Evolutionary conservation across 2,888 invertebrate genomes (phyloP), one percentile per base, ranked within the genome.

Genomic region (Dryobota labecula): DNA sequence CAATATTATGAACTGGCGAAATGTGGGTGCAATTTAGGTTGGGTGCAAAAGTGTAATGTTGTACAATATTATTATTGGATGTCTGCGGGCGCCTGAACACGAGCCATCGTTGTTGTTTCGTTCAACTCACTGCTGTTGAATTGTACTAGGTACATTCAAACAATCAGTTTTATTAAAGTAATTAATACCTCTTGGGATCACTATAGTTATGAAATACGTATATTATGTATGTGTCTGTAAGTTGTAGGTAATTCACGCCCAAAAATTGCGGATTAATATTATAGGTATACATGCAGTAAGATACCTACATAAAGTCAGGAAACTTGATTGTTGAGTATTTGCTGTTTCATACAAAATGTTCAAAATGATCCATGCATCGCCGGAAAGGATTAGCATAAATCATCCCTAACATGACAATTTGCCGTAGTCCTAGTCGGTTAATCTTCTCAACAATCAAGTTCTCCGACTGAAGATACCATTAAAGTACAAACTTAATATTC

Each of bases 401-500:
- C n/a, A 6, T 47, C 15, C 20, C 9, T 45, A 30, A n/a, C 30
- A 61, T 15, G 15, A 18, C n/a, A 61, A 47, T 49, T 61, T 33
- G 18, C n/a, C n/a, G 9, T n/a, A 33, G 18, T 61, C n/a, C 6
- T n/a, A 33, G 18, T 61, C 15, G 2, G n/a, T 30, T 18, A 61
- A 43, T 47, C 9, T 47, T 30, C 30, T n/a, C 18, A 61, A 33
- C 9, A 56, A 70, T 24, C 15, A 58, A 49, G 24, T 49, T 70
- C 33, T 41, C 47, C 33, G 20, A 24, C 15, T 45, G 41, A 53
- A 53, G 24, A 53, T 45, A 73, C 11, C 53, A 43, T 68, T 41
- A 54, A 58, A 78, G 78, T 78, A 78, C 76, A 78, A 78, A 78
- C 24, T 57, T 61, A 15, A 70, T 47, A 54, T 66, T 53, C 41